Evolutionary conservation across 2,797 vertebrate genomes (phyloP).

Genomic region (Pseudochirops cupreus): DNA sequence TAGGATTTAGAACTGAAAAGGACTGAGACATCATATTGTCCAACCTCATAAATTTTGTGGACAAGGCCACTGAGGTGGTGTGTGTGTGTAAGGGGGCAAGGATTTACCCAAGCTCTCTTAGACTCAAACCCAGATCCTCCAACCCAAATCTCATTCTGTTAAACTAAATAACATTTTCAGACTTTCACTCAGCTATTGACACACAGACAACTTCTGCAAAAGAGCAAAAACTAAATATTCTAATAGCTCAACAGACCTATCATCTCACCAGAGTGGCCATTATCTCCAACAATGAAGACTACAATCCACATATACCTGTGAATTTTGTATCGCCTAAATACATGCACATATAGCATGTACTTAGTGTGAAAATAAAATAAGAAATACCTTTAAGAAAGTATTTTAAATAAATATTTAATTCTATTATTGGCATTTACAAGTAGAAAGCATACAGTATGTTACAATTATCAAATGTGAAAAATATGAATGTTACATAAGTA

Average conservation of each 20-base stretch:
- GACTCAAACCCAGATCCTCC: background rate
- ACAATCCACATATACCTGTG: background rate
- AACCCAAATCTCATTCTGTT: background rate
- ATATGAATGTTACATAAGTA: constrained; percentile 99
- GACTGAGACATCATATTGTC: background rate
- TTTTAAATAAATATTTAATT: constrained; percentile 99
- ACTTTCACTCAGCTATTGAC: background rate
- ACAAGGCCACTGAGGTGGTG: background rate
- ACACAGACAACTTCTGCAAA: background rate
- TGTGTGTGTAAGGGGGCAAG: too few species aligned
- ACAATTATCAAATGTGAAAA: constrained; percentile 99
- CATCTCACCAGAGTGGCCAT: background rate
- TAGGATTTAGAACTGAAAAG: background rate
- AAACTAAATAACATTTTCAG: background rate
- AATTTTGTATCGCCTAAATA: background rate
- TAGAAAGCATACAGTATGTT: constrained; percentile 99
- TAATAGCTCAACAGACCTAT: background rate
- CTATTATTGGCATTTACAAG: constrained; percentile 99
- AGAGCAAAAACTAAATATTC: background rate
- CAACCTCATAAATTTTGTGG: background rate
- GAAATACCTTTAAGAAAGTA: constrained; percentile 41
- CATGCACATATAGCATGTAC: background rate
- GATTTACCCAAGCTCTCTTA: background rate
- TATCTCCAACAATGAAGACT: background rate
- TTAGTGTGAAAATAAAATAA: constrained; percentile 15